Base-by-base conservation (phyloP, 2,888 invertebrate genomes). In the Zele albiditarsus region DNA sequence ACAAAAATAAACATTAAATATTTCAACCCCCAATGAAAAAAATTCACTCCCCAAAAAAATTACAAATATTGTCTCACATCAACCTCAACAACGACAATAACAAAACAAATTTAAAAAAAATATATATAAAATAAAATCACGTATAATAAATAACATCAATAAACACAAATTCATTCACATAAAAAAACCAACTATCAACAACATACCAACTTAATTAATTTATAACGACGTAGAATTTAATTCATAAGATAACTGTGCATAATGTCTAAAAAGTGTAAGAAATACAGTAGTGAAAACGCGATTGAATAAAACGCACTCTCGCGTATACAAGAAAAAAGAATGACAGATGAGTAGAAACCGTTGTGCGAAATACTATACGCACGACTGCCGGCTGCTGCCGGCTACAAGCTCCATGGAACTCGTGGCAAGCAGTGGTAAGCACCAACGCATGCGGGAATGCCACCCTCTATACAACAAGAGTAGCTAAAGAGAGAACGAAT, bases 401-500 rank as follows among this genome's bases (percentile, higher is more conserved):
- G 74, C 62, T 70, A 73, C 62, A 28, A 62, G 28, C 28, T 28
- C 28, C 62, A 62, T 27, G 25, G n/a, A 33, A 63, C 73, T 73
- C 74, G 74, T 74, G 69, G 70, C 23, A 63, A 69, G 69, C 62
- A 53, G 74, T 74, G 69, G 70, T 20, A 63, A 69, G 69, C 62
- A 53, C 57, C 65, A 28, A 62, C 60, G 49, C 31, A 31, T 16
- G 38, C 42, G 62, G n/a, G 25, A 20, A 53, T 53, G 53, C 53
- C 20, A 20, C 20, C 53, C 53, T 53, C 53, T 8, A 53, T 5
- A 20, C n/a, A 53, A 42, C 25, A 31, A 31, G 63, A n/a, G 63
- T 63, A 33, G 2, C 33, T 4, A 49, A 31, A 57, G 10, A 27
- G 57, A 28, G 23, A 58, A n/a, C n/a, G 58, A 25, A 38, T 38